These are phyloP conservation scores for Tethya wilhelma DNA, from an alignment of 37 sponge, comb jelly and placozoan genomes.

Conservation along the genomic window DNA sequence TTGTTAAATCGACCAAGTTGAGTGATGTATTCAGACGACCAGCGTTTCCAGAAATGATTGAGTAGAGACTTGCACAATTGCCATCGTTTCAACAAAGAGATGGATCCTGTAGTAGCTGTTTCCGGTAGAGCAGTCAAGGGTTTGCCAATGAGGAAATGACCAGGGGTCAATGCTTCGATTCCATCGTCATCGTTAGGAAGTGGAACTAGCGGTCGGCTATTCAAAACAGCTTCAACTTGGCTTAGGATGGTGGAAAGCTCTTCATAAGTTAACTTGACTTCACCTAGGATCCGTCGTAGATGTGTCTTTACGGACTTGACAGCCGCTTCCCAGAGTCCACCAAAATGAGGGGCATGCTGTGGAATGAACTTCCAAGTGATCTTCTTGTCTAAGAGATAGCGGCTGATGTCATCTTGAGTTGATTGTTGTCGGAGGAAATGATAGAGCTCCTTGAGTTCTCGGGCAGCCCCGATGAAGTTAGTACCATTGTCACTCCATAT, in stretches of 20 bases:
- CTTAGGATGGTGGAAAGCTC: conserved; percentile 28
- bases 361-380: conserved; percentile 51
- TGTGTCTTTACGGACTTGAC: conserved; percentile 39
- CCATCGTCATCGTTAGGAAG: conserved; percentile 37
- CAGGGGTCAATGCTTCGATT: conserved; percentile 35
- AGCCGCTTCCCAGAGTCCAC: conserved; percentile 46
- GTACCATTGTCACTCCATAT: conserved; percentile 55
- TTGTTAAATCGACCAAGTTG: conserved; percentile 17
- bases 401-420: conserved; percentile 3
- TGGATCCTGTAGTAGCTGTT: not conserved
- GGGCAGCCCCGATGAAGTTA: conserved; percentile 37
- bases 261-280: conserved; percentile 32
- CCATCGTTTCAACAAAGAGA: conserved; percentile 7
- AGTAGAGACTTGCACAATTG: conserved; percentile 25
- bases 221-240: conserved; percentile 37
- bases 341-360: conserved; percentile 49
- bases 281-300: conserved; percentile 11
- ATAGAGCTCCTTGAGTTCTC: conserved; percentile 31
- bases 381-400: not conserved
- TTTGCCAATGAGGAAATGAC: conserved; percentile 49
- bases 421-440: conserved; percentile 16
- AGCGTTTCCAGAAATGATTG: conserved; percentile 39
- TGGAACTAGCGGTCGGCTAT: conserved; percentile 30
- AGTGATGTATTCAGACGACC: conserved; percentile 37
- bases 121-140: conserved; percentile 29